These are phyloP conservation scores for Pycnonotus jocosus DNA, from an alignment of 2,113 vertebrate species.

Conservation along the genomic window DNA sequence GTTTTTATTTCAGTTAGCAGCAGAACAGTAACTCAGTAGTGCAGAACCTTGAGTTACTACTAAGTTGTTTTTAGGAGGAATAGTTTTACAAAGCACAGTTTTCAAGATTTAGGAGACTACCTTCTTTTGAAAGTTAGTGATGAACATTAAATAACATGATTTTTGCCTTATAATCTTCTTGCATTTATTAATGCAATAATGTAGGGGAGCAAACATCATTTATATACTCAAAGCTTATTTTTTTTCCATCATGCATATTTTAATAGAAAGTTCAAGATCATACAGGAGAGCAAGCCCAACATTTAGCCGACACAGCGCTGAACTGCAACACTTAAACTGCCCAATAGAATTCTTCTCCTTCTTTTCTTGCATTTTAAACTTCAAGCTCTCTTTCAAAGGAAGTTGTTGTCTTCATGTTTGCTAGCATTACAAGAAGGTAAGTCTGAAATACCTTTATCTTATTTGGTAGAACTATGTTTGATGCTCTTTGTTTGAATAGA, in stretches of 20 bases:
- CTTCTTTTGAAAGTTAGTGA: not conserved
- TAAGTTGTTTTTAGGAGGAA: not conserved
- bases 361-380: conserved; percentile 18
- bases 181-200: not conserved
- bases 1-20: not conserved
- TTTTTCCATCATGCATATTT: conserved; percentile 35
- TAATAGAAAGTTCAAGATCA: conserved; percentile 55
- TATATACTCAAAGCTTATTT: not conserved
- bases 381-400: conserved; percentile 57
- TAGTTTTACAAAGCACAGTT: not conserved
- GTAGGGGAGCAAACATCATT: not conserved
- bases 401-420: conserved; percentile 52
- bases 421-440: conserved; percentile 71
- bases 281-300: conserved; percentile 38
- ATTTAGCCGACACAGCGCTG: not conserved
- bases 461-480: conserved; percentile 72
- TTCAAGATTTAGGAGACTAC: not conserved
- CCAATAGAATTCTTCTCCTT: not conserved
- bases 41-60: not conserved
- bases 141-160: not conserved
- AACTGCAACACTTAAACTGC: conserved; percentile 37
- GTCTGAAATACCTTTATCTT: conserved; percentile 76
- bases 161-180: not conserved
- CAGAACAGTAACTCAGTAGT: not conserved
- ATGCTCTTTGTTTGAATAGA: conserved; percentile 75